Evolutionary conservation across 2,797 vertebrate genomes (phyloP), one percentile per base, ranked within the genome.

Genomic region (Gobionotothen gibberifrons): DNA sequence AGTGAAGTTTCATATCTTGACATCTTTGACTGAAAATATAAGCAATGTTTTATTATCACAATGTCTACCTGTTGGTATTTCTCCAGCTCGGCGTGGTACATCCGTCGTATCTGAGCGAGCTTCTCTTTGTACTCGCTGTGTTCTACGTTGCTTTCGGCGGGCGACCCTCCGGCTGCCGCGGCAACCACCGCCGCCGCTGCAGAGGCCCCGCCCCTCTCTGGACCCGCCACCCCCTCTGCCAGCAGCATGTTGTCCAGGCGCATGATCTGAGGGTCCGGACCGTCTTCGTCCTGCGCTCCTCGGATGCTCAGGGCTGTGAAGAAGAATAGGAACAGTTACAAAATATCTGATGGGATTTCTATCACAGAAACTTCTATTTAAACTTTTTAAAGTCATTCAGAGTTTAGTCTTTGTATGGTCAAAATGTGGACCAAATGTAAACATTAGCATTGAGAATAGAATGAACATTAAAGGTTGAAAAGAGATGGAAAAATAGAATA

Each of bases 101-200:
- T 93, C 90, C 94, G 87, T 87, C 89, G 69, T 84, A 94, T 95
- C 87, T 95, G 94, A 72, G 92, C 86, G 63, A 95, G 95, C 92
- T 94, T 95, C 88, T 94, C 94, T 84, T 91, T 91, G 93, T 95
- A 95, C 89, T 94, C 93, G 52, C 89, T 91, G 83, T 94, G 92
- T 49, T 95, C 93, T 81, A 93, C 85, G 89, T 86, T 91, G 69
- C 83, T 92, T 76, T 95, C 92, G 56, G 86, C 87, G 48, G 93
- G 90, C 43, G 84, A 93, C 74, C 90, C 94, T 76, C 90, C 93
- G 44, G 92, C 91, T 48, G 92, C 89, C 56, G 90, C 93, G 0
- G 91, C 76, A 1, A 26, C 88, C 0, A 85, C 93, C 1, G 90
- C 87, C 2, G 87, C 92, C 0, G 84, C 85, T 57, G 92, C 93